Conservation (phyloP, 1,140 invertebrate genomes). For the Eupristina koningsbergeri region DNA sequence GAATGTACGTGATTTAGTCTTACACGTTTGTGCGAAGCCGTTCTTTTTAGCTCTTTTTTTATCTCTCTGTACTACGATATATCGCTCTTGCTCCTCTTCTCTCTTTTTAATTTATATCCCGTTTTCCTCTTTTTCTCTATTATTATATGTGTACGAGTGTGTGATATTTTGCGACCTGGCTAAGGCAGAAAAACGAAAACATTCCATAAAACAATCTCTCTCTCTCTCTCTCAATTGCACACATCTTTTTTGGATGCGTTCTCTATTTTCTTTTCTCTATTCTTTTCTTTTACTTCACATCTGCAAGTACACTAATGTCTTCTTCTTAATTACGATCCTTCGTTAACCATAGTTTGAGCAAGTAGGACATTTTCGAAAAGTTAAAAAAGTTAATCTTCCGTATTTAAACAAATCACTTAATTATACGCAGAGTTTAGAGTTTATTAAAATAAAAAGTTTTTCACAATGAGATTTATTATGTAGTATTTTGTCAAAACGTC, state of each 20-base stretch:
- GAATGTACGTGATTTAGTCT: constrained; percentile 66
- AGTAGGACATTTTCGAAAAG: constrained; percentile 32
- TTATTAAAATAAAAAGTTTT: too few species aligned
- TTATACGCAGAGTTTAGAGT: too few species aligned
- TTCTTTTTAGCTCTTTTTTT: constrained; percentile 54
- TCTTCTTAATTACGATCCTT: constrained; percentile 50
- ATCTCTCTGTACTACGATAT: constrained; percentile 45
- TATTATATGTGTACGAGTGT: constrained; percentile 55
- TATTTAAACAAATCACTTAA: not conserved
- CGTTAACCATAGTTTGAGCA: constrained; percentile 23
- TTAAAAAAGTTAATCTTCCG: not conserved
- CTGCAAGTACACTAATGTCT: constrained; percentile 45
- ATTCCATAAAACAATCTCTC: too few species aligned
- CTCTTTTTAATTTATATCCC: constrained; percentile 50
- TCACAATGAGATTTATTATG: too few species aligned
- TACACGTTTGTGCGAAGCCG: constrained; percentile 52
- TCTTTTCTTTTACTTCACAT: constrained; percentile 52
- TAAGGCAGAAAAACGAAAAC: constrained; percentile 67
- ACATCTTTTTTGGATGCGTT: constrained; percentile 43
- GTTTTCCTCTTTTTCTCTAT: constrained; percentile 55
- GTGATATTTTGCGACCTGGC: constrained; percentile 28
- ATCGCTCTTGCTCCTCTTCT: constrained; percentile 49
- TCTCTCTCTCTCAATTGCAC: constrained; percentile 15
- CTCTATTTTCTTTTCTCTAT: constrained; percentile 55
- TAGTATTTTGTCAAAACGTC: too few species aligned